phyloP scores from a whole-genome alignment of 2,888 invertebrate genomes.

The Branchipolynoe longqiensis region DNA sequence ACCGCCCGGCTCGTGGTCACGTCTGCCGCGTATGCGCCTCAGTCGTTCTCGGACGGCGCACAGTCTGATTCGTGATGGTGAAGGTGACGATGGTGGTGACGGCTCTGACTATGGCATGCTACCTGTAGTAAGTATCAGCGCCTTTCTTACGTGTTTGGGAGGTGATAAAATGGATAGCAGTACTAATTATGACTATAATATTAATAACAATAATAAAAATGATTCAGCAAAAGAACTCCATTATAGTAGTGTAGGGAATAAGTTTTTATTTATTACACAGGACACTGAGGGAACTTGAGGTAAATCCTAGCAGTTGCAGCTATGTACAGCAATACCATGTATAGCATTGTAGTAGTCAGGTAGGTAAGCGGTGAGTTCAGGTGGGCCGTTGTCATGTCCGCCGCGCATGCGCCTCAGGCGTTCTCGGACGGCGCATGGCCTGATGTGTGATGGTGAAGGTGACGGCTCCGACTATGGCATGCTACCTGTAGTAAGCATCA shows the following conservation, averaged over 20 bases:
- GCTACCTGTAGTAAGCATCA: neutral
- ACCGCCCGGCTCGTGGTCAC: conserved; percentile 24
- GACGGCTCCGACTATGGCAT: neutral
- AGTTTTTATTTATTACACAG: too few species aligned
- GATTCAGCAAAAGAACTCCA: too few species aligned
- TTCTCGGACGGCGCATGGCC: conserved; percentile 27
- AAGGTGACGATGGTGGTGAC: neutral
- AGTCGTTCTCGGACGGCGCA: conserved; percentile 35
- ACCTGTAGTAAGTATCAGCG: neutral
- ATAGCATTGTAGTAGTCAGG: too few species aligned
- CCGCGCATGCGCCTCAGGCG: conserved; percentile 42
- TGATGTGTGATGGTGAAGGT: neutral
- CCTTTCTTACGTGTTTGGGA: neutral
- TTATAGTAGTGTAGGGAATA: too few species aligned
- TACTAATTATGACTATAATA: neutral
- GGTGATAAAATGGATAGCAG: neutral
- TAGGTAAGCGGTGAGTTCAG: too few species aligned
- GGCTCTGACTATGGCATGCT: neutral
- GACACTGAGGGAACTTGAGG: too few species aligned
- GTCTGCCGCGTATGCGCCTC: conserved; percentile 31
- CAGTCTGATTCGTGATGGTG: neutral
- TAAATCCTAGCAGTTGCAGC: too few species aligned
- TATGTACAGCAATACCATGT: too few species aligned
- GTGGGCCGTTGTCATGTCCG: conserved; percentile 1
- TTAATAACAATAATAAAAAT: neutral